Evolutionary conservation across 2,113 vertebrate species (phyloP).

Genomic region (Mirounga angustirostris): DNA sequence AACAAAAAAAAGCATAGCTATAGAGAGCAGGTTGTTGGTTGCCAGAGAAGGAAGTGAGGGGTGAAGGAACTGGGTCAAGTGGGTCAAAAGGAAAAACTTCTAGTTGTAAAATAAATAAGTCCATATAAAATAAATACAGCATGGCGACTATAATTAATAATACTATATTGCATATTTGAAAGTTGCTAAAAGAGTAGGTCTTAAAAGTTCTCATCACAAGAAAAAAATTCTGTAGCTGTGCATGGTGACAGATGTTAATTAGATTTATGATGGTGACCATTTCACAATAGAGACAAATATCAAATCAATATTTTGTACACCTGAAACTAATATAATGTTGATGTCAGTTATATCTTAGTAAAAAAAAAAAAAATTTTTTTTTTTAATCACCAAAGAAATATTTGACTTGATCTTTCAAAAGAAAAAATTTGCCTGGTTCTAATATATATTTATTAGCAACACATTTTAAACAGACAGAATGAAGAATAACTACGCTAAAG

Average conservation of each 20-base stretch:
- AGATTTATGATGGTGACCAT: neutral
- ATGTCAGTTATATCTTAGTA: neutral
- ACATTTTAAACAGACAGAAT: slow-evolving; percentile 14
- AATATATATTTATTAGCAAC: slow-evolving; percentile 24
- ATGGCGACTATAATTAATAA: neutral
- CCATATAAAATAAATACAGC: neutral
- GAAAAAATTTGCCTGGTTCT: slow-evolving; percentile 26
- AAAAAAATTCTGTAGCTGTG: neutral
- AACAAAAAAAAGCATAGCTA: neutral
- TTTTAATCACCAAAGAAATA: neutral
- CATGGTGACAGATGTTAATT: neutral
- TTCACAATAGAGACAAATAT: neutral
- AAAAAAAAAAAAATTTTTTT: neutral
- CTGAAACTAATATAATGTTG: neutral
- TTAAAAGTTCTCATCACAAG: neutral
- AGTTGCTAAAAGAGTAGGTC: neutral
- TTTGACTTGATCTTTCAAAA: slow-evolving; percentile 41
- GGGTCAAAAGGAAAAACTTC: neutral
- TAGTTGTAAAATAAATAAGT: neutral
- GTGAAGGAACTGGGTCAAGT: neutral
- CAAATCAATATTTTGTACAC: neutral
- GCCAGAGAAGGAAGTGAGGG: neutral
- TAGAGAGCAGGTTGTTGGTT: neutral
- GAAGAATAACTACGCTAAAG: neutral
- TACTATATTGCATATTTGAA: neutral